phyloP scores from a whole-genome alignment of 2,888 invertebrate genomes.

The Ernsta delagoae region DNA sequence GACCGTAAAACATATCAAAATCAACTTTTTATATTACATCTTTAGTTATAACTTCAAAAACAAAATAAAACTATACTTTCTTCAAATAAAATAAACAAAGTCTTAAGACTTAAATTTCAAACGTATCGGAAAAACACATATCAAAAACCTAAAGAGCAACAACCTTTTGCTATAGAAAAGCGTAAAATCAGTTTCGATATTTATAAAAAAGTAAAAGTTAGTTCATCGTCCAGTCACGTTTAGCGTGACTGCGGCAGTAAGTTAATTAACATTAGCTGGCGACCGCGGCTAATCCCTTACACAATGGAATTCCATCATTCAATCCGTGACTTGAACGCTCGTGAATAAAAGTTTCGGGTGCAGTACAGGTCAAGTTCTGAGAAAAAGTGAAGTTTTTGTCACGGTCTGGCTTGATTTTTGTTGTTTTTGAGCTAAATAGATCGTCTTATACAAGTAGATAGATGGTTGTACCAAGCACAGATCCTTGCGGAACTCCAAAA shows the following conservation, averaged over 20 bases:
- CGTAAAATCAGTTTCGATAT: background rate
- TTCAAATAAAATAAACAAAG: too few species aligned
- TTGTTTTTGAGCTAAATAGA: background rate
- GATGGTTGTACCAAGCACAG: background rate
- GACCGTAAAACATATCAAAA: too few species aligned
- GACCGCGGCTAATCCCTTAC: slow-evolving; percentile 1
- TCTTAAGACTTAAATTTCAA: too few species aligned
- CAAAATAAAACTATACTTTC: too few species aligned
- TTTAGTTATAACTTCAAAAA: too few species aligned
- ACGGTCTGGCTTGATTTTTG: background rate
- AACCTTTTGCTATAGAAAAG: background rate
- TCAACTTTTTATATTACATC: too few species aligned
- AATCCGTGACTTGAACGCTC: slow-evolving; percentile 1
- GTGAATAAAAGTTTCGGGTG: background rate
- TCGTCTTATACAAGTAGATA: background rate
- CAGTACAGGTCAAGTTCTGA: background rate
- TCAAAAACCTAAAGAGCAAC: background rate
- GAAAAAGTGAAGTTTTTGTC: background rate
- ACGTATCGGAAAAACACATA: too few species aligned
- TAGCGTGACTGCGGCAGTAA: background rate
- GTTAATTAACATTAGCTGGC: background rate
- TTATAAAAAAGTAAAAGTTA: background rate
- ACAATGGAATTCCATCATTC: background rate
- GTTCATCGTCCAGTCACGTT: background rate
- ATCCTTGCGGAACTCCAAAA: background rate